Evolutionary conservation across 1,140 invertebrate species (phyloP).

Genomic region (Drosophila watanabei): DNA sequence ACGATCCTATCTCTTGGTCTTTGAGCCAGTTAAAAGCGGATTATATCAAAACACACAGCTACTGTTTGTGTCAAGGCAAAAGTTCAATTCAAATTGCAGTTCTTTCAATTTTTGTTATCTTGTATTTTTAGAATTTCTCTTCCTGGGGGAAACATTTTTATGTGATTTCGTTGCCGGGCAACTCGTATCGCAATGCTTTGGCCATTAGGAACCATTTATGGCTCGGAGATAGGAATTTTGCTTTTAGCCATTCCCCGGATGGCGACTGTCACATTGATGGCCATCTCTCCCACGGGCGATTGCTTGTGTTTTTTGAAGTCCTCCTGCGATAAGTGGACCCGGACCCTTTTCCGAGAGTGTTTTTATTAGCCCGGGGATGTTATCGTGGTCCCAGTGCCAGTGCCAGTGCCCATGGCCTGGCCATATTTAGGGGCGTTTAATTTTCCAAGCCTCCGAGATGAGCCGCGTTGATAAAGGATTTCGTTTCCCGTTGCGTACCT

Average conservation of each 20-base stretch:
- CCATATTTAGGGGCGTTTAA: conserved; percentile 33
- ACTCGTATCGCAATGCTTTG: conserved; percentile 11
- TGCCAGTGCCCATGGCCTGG: neutral
- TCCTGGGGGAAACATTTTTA: conserved; percentile 21
- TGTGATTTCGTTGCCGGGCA: conserved; percentile 33
- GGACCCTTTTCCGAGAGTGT: conserved; percentile 36
- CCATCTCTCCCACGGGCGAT: conserved; percentile 32
- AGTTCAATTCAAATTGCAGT: conserved; percentile 32
- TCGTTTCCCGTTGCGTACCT: conserved; percentile 8
- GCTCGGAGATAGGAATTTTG: conserved; percentile 27
- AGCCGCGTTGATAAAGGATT: conserved; percentile 24
- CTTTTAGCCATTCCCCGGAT: conserved; percentile 9
- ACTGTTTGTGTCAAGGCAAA: neutral
- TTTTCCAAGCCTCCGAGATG: conserved; percentile 31
- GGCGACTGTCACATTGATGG: conserved; percentile 37
- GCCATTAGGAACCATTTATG: conserved; percentile 35
- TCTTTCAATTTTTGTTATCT: conserved; percentile 6
- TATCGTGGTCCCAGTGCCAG: conserved; percentile 6
- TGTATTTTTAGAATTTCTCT: conserved; percentile 29
- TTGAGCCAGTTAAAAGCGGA: conserved; percentile 20
- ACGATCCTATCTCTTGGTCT: neutral
- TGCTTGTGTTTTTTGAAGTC: conserved; percentile 29
- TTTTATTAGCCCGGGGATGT: conserved; percentile 36
- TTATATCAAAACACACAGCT: conserved; percentile 17
- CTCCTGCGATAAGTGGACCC: conserved; percentile 37